These are phyloP conservation scores for Rhogogaster chlorosoma DNA, from an alignment of 2,888 invertebrate genomes.

Conservation along the genomic window DNA sequence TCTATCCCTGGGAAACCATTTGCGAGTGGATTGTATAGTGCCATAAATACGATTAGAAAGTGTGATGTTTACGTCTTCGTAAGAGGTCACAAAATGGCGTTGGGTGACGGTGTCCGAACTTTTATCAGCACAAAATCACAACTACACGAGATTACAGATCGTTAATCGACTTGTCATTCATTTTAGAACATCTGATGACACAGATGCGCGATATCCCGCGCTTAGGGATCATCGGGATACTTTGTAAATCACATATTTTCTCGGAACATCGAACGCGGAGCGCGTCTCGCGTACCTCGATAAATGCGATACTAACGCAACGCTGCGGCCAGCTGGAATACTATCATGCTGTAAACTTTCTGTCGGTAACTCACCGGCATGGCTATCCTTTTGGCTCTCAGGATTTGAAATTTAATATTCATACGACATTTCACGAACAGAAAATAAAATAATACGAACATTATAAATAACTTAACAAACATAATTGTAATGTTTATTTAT, in stretches of 20 bases:
- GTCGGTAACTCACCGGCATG: constrained; percentile 9
- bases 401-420: constrained; percentile 5
- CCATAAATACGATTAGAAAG: constrained; percentile 67
- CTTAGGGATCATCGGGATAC: constrained; percentile 52
- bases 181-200: constrained; percentile 34
- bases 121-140: constrained; percentile 51
- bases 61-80: constrained; percentile 68
- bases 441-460: background rate
- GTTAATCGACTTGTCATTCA: constrained; percentile 26
- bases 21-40: constrained; percentile 9
- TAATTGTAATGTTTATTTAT: background rate
- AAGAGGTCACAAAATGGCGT: constrained; percentile 71
- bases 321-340: constrained; percentile 53
- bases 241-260: constrained; percentile 59
- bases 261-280: constrained; percentile 63
- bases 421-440: background rate
- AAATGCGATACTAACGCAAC: constrained; percentile 64
- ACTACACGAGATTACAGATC: constrained; percentile 42
- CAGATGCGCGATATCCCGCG: constrained; percentile 47
- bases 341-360: background rate
- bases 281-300: constrained; percentile 65
- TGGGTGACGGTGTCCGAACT: constrained; percentile 56
- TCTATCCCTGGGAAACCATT: constrained; percentile 1
- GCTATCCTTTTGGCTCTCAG: background rate
- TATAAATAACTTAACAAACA: background rate